These are phyloP conservation scores for Brachionichthys hirsutus DNA, from an alignment of 2,113 vertebrate species.

Conservation along the genomic window DNA sequence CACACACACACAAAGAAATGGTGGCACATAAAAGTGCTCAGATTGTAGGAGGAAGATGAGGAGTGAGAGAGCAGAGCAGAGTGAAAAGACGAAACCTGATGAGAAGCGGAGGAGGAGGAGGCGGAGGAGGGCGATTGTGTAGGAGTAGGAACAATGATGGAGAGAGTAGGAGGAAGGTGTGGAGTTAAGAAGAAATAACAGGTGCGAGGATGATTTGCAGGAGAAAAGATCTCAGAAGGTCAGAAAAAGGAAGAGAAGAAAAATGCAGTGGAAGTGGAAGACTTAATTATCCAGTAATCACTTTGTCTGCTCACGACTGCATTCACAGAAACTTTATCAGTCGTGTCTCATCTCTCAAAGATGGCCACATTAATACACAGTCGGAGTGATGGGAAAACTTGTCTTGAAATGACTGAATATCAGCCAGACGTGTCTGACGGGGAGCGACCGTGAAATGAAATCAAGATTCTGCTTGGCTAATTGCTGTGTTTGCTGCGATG, in stretches of 20 bases:
- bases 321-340: slow-evolving; percentile 27
- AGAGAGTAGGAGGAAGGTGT: slow-evolving; percentile 50
- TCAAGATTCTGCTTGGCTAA: too few relatives aligned
- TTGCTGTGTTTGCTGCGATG: neutral
- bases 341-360: slow-evolving; percentile 17
- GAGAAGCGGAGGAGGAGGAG: slow-evolving; percentile 51
- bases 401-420: too few relatives aligned
- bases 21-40: slow-evolving; percentile 54
- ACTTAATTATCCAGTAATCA: slow-evolving; percentile 41
- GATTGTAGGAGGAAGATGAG: slow-evolving; percentile 58
- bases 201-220: slow-evolving; percentile 54
- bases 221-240: slow-evolving; percentile 37
- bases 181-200: slow-evolving; percentile 51
- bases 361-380: slow-evolving; percentile 20
- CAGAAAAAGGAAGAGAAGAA: slow-evolving; percentile 26
- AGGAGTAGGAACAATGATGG: slow-evolving; percentile 46
- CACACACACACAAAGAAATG: slow-evolving; percentile 30
- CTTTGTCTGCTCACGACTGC: slow-evolving; percentile 17
- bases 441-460: too few relatives aligned
- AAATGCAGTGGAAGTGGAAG: slow-evolving; percentile 34
- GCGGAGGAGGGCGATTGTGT: slow-evolving; percentile 42
- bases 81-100: slow-evolving; percentile 53
- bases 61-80: slow-evolving; percentile 29
- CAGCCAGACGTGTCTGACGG: too few relatives aligned
- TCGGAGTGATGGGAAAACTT: neutral